phyloP scores from a whole-genome alignment of 2,888 invertebrate species.

The Aphodius sticticus region DNA sequence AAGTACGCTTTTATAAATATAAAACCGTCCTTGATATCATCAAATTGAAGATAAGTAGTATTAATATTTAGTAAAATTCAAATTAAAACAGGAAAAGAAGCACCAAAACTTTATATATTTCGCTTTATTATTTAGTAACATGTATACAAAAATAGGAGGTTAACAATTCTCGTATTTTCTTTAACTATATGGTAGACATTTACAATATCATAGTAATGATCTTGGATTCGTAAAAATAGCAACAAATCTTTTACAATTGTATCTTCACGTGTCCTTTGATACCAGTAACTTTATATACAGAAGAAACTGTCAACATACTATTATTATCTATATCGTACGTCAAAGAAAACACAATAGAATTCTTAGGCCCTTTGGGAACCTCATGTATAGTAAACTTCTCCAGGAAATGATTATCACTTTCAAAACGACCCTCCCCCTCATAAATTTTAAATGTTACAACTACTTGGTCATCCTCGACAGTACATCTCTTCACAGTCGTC shows the following conservation, averaged over 20 bases:
- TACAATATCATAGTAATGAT: too few species aligned
- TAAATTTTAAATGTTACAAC: conserved; percentile 13
- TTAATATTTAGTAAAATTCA: too few species aligned
- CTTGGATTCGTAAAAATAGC: too few species aligned
- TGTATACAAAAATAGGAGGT: too few species aligned
- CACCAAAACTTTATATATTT: too few species aligned
- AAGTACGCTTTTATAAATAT: too few species aligned
- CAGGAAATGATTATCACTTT: conserved; percentile 21
- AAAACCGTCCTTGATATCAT: too few species aligned
- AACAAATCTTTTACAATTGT: neutral
- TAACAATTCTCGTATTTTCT: too few species aligned
- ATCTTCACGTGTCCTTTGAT: neutral
- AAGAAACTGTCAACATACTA: conserved; percentile 20
- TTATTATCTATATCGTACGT: conserved; percentile 26
- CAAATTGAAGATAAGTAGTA: too few species aligned
- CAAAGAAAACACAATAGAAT: conserved; percentile 15
- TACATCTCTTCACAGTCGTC: conserved; percentile 23
- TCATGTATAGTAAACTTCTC: conserved; percentile 17
- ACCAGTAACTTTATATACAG: conserved; percentile 15
- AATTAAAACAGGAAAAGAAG: too few species aligned
- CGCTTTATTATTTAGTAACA: too few species aligned
- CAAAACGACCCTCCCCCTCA: conserved; percentile 17
- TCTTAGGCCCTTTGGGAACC: conserved; percentile 5
- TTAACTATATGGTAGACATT: too few species aligned
- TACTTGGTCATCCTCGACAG: conserved; percentile 40